Evolutionary conservation across 1,140 invertebrate genomes (phyloP).

Genomic region (Sitophilus oryzae): DNA sequence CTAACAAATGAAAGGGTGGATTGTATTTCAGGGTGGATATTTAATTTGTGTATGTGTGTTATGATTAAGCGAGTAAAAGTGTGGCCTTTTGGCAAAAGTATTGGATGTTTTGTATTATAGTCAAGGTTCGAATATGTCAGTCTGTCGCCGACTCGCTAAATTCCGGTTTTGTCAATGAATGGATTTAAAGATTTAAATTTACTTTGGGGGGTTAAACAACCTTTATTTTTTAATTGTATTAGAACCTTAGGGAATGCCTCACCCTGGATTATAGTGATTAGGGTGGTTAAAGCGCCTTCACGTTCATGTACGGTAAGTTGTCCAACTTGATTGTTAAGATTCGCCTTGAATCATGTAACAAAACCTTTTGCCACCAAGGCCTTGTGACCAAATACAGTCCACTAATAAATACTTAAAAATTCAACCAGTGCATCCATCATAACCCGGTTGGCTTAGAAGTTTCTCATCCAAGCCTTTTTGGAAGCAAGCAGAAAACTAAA

Average conservation of each 20-base stretch:
- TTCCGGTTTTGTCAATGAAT: neutral
- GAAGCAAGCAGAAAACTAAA: too few species aligned
- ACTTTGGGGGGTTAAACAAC: neutral
- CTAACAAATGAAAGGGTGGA: conserved; percentile 14
- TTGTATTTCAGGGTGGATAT: conserved; percentile 31
- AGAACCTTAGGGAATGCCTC: neutral
- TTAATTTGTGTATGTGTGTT: conserved; percentile 8
- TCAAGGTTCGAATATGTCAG: neutral
- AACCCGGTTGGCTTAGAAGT: too few species aligned
- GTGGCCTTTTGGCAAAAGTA: neutral
- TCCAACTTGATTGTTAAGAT: too few species aligned
- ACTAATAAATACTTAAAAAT: too few species aligned
- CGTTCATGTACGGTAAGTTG: too few species aligned
- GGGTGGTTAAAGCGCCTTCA: too few species aligned
- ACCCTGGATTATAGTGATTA: too few species aligned
- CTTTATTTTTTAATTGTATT: neutral
- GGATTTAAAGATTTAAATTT: neutral
- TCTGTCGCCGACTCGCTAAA: neutral
- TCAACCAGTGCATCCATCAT: too few species aligned
- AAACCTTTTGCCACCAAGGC: too few species aligned
- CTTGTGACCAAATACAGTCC: too few species aligned
- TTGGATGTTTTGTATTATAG: neutral
- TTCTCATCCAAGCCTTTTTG: too few species aligned
- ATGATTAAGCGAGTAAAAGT: neutral
- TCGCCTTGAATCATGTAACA: too few species aligned